Evolutionary conservation across 2,888 invertebrate species (phyloP).

Genomic region (Sinohyriopsis cumingii): DNA sequence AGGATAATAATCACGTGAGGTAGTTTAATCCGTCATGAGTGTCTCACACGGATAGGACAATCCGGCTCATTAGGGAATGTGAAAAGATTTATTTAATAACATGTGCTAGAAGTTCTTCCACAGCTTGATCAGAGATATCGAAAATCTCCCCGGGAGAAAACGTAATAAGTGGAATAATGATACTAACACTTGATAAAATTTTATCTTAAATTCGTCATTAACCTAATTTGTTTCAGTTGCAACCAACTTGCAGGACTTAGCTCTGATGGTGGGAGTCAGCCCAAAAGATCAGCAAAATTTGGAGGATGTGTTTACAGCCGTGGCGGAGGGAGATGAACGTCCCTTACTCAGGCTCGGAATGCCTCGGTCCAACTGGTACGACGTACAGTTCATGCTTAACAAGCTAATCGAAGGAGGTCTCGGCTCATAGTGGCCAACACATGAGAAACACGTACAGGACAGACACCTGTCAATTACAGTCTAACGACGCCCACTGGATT

Average conservation of each 20-base stretch:
- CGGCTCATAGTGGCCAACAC: constrained; percentile 19
- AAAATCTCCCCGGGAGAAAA: no score
- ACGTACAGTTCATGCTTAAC: constrained; percentile 50
- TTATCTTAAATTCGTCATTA: neutral
- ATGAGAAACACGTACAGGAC: neutral
- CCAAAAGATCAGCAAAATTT: constrained; percentile 48
- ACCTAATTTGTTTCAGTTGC: constrained; percentile 46
- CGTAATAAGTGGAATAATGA: no score
- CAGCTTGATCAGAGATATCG: no score
- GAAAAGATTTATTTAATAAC: no score
- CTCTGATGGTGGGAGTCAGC: constrained; percentile 52
- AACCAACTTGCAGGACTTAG: constrained; percentile 50
- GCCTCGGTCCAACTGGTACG: constrained; percentile 61
- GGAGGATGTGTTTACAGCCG: constrained; percentile 50
- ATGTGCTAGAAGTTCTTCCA: no score
- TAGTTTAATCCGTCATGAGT: no score
- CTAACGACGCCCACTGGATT: neutral
- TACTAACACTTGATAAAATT: no score
- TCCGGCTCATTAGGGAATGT: no score
- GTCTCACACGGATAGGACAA: no score
- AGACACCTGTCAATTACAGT: constrained; percentile 1
- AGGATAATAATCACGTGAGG: no score
- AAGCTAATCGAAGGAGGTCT: constrained; percentile 54
- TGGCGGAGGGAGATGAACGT: constrained; percentile 56
- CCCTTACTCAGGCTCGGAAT: constrained; percentile 57